Evolutionary conservation across 92 coral and sea anemone genomes (phyloP), one percentile per base, ranked within the genome.

Genomic region (Porites lobata): DNA sequence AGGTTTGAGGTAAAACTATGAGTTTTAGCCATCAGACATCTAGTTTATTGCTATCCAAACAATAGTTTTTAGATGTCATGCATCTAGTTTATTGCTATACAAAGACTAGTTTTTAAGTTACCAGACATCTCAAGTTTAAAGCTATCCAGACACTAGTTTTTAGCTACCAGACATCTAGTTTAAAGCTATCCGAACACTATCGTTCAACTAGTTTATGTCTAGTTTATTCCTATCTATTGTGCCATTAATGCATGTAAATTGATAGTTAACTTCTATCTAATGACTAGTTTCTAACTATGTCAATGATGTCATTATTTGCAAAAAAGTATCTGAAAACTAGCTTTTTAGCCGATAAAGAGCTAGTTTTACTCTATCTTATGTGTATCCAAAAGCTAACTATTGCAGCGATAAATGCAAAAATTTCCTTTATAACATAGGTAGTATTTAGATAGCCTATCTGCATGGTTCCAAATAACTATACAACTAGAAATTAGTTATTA

Each of bases 11-110:
- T 26, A 26, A 26, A 26, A 26, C 29, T 26, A 26, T 21, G 22
- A 21, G 22, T 53, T 53, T 53, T 7, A 11, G 9, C 0, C 2
- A 53, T 8, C 57, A 53, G 7, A 53, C 57, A 53, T 53, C 57
- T 75, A 38, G 80, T 75, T 75, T 32, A 75, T 32, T 32, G 57
- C 59, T 75, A 38, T 75, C 9, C 80, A 75, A 75, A 32, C 5
- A 51, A 1, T 53, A 53, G 12, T 21, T 65, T 4, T 65, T 65
- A 65, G 20, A 14, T 65, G 4, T 65, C 69, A 4, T 14, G 50
- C 65, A 76, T 24, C 81, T 76, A 76, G 24, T 76, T 76, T 52
- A 24, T 76, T 76, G 81, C 81, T 76, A 76, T 76, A 22, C 54
- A 53, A 76, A 52, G 19, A 76, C 66, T 76, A 76, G 29, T 76